phyloP scores from a whole-genome alignment of 2,888 invertebrate species.

The Apoderus coryli region DNA sequence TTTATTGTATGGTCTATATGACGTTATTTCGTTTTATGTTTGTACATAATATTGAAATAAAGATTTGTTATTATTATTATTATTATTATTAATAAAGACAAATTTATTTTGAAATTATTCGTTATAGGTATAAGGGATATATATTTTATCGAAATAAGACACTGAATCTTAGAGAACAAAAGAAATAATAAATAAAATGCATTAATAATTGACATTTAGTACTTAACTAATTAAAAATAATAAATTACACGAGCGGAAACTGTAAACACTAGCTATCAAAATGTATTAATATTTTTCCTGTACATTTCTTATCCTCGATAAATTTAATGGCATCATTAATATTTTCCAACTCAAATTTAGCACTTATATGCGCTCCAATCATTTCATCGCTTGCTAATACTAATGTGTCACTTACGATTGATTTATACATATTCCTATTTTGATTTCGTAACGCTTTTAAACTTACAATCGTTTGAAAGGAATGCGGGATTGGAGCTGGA shows the following conservation, averaged over 20 bases:
- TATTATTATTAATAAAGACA: too few species aligned
- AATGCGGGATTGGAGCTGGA: slow-evolving; percentile 25
- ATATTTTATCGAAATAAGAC: too few species aligned
- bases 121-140: too few species aligned
- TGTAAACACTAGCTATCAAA: slow-evolving; percentile 22
- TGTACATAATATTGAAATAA: too few species aligned
- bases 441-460: slow-evolving; percentile 30
- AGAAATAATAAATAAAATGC: too few species aligned
- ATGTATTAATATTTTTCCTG: slow-evolving; percentile 44
- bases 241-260: slow-evolving; percentile 6
- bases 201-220: too few species aligned
- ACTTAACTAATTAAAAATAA: too few species aligned
- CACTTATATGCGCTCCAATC: slow-evolving; percentile 42
- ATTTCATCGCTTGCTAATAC: slow-evolving; percentile 45
- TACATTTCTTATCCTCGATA: slow-evolving; percentile 39
- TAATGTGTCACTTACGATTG: slow-evolving; percentile 36
- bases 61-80: too few species aligned
- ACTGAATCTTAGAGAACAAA: too few species aligned
- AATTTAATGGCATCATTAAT: slow-evolving; percentile 45
- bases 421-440: slow-evolving; percentile 39
- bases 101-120: too few species aligned
- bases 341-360: slow-evolving; percentile 39
- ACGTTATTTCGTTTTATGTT: too few species aligned
- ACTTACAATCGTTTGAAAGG: slow-evolving; percentile 25
- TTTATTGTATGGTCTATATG: too few species aligned